Base-by-base conservation (phyloP, 1,140 invertebrate species). In the Anoplolepis gracilipes region DNA sequence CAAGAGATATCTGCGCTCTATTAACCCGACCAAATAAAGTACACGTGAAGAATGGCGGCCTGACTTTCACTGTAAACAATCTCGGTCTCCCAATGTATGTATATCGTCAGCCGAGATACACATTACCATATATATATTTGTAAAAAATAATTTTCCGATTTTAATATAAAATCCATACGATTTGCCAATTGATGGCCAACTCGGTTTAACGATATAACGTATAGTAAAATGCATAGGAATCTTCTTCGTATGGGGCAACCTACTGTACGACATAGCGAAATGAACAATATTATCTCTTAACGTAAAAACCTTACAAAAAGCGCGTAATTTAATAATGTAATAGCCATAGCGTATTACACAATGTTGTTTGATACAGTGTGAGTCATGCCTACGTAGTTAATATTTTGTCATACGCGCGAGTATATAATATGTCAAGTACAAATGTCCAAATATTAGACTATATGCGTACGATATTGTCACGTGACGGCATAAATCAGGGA, bases 351-450 rank as follows among this genome's bases (percentile, higher is more conserved):
- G n/a, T 57, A 49, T 10, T 30, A 11, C 49, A 84, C 22, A 69
- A 39, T 62, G 49, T 69, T 79, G 61, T 75, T 39, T 22, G 30
- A 64, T 77, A 86, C 73, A 87, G 73, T 87, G 88, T 82, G 82
- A 89, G 88, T 86, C 84, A 90, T 53, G 86, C 81, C 87, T 87
- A 57, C 22, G 55, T 90, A 76, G 64, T 36, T 70, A 85, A 89
- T 93, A 93, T 93, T 93, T 93, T 93, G 86, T 93, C 88, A 92
- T 92, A 92, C 86, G 73, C 65, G 79, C 81, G 85, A 90, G 81
- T 91, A 85, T 87, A 65, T 72, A 90, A 90, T 89, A 89, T 62
- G 87, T 90, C 87, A 91, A 92, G 92, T 92, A 93, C 91, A 93
- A 93, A 92, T 92, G 76, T 92, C 86, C 85, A 90, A 90, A 91